Evolutionary conservation across 2,113 vertebrate species (phyloP).

Genomic region (Hippocampus guttulatus): DNA sequence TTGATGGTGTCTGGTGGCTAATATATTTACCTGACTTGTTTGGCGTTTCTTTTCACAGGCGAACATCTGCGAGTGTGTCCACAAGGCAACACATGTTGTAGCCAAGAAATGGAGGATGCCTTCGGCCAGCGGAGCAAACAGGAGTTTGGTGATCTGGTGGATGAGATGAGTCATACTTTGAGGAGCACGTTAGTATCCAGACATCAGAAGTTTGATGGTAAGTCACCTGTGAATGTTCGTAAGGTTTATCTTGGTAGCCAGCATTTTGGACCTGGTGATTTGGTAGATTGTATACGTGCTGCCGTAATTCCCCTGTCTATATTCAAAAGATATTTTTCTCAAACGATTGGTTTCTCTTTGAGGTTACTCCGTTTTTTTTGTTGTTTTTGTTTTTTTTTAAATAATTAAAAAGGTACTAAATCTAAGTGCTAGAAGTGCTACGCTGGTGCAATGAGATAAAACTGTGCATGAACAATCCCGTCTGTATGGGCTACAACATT

Average conservation of each 20-base stretch:
- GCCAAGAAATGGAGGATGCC: slow-evolving; percentile 88
- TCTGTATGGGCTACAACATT: too few species aligned
- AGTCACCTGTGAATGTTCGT: slow-evolving; percentile 32
- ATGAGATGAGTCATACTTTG: slow-evolving; percentile 86
- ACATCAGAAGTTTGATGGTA: slow-evolving; percentile 94
- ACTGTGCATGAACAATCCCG: too few species aligned
- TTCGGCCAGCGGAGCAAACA: slow-evolving; percentile 87
- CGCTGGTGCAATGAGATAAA: too few species aligned
- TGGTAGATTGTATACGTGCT: background rate
- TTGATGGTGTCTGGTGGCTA: background rate
- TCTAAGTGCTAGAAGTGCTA: too few species aligned
- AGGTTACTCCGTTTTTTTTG: too few species aligned
- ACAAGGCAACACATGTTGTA: slow-evolving; percentile 90
- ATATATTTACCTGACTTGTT: background rate
- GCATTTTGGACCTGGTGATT: background rate
- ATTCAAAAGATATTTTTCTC: too few species aligned
- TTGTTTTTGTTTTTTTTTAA: too few species aligned
- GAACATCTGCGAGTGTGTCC: slow-evolving; percentile 86
- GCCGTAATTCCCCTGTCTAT: too few species aligned
- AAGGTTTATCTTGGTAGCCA: background rate
- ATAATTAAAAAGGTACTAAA: too few species aligned
- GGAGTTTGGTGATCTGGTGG: slow-evolving; percentile 86
- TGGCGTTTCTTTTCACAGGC: slow-evolving; percentile 64
- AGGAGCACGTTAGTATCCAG: slow-evolving; percentile 86
- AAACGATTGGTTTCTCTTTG: too few species aligned